phyloP scores from a whole-genome alignment of 2,888 invertebrate genomes.

The Leptinotarsa haldemani region DNA sequence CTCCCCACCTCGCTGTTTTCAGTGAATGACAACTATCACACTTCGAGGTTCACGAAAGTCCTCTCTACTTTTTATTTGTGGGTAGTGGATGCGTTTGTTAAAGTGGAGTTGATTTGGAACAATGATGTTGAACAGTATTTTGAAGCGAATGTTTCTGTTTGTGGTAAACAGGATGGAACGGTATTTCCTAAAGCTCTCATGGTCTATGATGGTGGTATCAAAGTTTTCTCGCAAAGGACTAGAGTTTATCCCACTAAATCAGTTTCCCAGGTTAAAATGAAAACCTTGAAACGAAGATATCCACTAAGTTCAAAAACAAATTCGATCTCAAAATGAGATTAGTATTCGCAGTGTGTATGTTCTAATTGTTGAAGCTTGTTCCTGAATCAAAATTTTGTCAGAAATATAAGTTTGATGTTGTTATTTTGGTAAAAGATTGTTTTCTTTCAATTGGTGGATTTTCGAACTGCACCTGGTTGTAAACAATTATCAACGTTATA shows the following conservation, averaged over 20 bases:
- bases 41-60: neutral
- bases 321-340: neutral
- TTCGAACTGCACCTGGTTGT: too few species aligned
- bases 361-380: too few species aligned
- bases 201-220: neutral
- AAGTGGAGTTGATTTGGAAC: neutral
- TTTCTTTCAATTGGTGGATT: too few species aligned
- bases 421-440: too few species aligned
- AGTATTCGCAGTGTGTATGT: too few species aligned
- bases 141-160: conserved; percentile 2
- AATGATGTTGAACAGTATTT: neutral
- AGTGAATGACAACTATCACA: neutral
- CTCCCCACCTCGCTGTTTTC: neutral
- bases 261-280: neutral
- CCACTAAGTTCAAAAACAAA: neutral
- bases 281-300: neutral
- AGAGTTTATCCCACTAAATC: neutral
- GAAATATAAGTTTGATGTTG: too few species aligned
- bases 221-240: neutral
- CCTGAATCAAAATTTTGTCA: too few species aligned
- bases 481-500: too few species aligned
- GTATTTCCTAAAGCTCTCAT: neutral
- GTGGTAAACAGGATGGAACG: neutral
- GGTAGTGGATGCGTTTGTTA: neutral
- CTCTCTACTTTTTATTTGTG: neutral